Conservation (phyloP, 2,888 invertebrate species). For the Tuta absoluta region DNA sequence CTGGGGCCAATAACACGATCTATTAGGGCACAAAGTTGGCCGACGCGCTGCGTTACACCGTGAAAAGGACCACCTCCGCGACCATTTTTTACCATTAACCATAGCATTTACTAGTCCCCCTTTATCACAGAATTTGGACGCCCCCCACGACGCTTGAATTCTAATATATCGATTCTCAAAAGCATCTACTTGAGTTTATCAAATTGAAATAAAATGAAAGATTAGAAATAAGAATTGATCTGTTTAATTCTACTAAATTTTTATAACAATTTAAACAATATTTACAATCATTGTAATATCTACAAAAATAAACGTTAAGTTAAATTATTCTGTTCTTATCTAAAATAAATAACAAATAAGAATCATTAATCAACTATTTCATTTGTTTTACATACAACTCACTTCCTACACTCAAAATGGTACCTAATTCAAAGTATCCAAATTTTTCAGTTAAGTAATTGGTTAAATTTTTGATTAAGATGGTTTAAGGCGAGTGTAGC, state of each 20-base stretch:
- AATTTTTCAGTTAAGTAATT: neutral
- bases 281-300: conserved; percentile 60
- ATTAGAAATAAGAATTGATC: conserved; percentile 46
- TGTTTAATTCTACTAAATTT: conserved; percentile 64
- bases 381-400: conserved; percentile 9
- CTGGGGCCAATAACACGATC: conserved; percentile 69
- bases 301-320: conserved; percentile 58
- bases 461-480: neutral
- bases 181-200: neutral
- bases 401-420: neutral
- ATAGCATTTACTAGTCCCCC: conserved; percentile 48
- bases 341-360: conserved; percentile 70
- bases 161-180: neutral
- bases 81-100: conserved; percentile 69
- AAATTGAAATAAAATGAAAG: conserved; percentile 31
- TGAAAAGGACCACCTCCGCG: conserved; percentile 74
- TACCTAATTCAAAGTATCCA: neutral
- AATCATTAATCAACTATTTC: neutral
- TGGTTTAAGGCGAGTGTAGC: neutral
- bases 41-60: conserved; percentile 69
- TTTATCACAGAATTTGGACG: conserved; percentile 42
- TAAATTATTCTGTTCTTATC: conserved; percentile 51
- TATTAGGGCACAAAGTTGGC: conserved; percentile 69
- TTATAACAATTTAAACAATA: conserved; percentile 71
- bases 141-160: conserved; percentile 64